A percentile compares a stretch with the other conserved stretches of the same genome.
These are phyloP conservation scores for Desmophyllum pertusum DNA, from an alignment of 92 coral and sea anemone genomes.

Conservation along the genomic window DNA sequence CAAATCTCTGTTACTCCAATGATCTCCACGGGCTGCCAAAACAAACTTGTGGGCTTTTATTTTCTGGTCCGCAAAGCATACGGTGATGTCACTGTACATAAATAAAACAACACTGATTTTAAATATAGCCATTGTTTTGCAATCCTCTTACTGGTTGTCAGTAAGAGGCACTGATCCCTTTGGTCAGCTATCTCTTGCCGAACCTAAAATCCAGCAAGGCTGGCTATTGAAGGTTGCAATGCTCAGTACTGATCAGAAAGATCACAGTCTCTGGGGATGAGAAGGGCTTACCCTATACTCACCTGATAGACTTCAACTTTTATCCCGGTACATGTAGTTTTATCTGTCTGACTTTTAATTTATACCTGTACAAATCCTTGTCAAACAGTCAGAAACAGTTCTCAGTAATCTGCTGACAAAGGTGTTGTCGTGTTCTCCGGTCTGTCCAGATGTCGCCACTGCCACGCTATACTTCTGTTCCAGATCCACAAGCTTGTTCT, in stretches of 20 bases:
- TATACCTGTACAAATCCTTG: conserved; percentile 95
- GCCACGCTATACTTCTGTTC: conserved; percentile 93
- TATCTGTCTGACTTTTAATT: neutral
- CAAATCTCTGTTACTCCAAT: conserved; percentile 94
- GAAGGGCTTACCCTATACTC: too few relatives aligned
- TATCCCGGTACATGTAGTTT: too few relatives aligned
- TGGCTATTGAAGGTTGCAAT: too few relatives aligned
- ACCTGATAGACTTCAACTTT: too few relatives aligned
- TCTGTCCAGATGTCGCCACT: conserved; percentile 83
- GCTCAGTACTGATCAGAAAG: too few relatives aligned
- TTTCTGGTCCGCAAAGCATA: conserved; percentile 84
- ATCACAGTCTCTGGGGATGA: too few relatives aligned
- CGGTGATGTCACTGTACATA: conserved; percentile 83
- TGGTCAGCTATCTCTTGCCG: too few relatives aligned
- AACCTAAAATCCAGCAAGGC: too few relatives aligned
- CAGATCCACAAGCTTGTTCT: conserved; percentile 87
- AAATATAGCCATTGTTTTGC: too few relatives aligned
- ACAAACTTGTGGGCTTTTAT: conserved; percentile 95
- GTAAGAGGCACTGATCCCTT: too few relatives aligned
- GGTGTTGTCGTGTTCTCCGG: conserved; percentile 78
- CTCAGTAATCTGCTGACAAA: conserved; percentile 87
- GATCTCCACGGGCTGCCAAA: conserved; percentile 96
- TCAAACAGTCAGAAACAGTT: conserved; percentile 95
- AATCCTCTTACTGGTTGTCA: too few relatives aligned
- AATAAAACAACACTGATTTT: neutral